Evolutionary conservation across 2,113 vertebrate genomes (phyloP).

Genomic region (Regulus satrapa): DNA sequence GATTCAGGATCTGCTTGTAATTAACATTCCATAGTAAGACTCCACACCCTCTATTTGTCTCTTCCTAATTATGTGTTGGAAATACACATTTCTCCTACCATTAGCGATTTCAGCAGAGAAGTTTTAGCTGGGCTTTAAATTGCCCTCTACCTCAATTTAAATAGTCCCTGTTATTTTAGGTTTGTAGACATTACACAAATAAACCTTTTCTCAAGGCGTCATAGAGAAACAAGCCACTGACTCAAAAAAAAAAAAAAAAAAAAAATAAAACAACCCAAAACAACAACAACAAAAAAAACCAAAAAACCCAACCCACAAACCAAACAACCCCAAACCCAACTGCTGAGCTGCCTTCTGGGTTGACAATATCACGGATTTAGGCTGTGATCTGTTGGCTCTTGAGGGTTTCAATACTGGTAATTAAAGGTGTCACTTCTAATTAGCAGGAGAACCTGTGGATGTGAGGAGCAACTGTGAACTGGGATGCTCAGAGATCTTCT

Average conservation of each 20-base stretch:
- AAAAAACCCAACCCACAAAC: no score
- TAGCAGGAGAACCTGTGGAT: not conserved
- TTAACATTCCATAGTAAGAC: conserved; percentile 64
- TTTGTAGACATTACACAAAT: conserved; percentile 67
- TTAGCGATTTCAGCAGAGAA: conserved; percentile 51
- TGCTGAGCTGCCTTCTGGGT: conserved; percentile 1
- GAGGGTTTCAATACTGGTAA: conserved; percentile 53
- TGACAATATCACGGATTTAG: conserved; percentile 40
- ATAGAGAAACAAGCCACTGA: conserved; percentile 29
- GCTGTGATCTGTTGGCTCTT: conserved; percentile 56
- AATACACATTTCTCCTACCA: conserved; percentile 38
- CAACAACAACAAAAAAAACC: no score
- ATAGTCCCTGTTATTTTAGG: conserved; percentile 64
- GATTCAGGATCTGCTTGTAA: conserved; percentile 62
- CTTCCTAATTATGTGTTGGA: conserved; percentile 58
- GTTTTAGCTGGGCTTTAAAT: conserved; percentile 61
- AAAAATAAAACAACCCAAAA: no score
- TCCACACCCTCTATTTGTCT: conserved; percentile 61
- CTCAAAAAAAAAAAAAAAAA: not conserved
- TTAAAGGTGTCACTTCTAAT: conserved; percentile 52
- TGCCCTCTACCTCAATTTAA: conserved; percentile 60
- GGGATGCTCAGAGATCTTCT: not conserved
- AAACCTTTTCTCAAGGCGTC: conserved; percentile 66
- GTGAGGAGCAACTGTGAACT: not conserved
- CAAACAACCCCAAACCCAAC: not conserved